Evolutionary conservation across 2,888 invertebrate species (phyloP).

Genomic region (Monoplex corrugatus): DNA sequence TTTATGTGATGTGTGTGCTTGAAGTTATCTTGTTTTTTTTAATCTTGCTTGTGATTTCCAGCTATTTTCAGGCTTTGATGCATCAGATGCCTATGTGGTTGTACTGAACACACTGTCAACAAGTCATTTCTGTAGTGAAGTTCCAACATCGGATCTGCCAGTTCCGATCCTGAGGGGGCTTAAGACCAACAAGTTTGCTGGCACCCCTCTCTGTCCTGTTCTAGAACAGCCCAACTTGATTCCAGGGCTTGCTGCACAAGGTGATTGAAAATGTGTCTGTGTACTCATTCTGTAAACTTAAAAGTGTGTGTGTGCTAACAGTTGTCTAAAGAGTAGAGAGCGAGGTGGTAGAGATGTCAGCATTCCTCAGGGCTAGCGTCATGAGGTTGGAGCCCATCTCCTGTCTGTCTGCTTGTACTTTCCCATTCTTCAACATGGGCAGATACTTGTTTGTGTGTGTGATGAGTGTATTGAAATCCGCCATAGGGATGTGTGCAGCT

Average conservation of each 20-base stretch:
- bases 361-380: too few species aligned
- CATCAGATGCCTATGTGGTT: slow-evolving; percentile 63
- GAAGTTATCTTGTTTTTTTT: background rate
- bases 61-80: slow-evolving; percentile 67
- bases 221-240: slow-evolving; percentile 78
- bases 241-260: slow-evolving; percentile 76
- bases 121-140: slow-evolving; percentile 72
- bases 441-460: too few species aligned
- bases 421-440: too few species aligned
- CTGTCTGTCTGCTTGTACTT: too few species aligned
- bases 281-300: background rate
- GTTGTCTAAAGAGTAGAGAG: too few species aligned
- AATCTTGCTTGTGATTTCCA: slow-evolving; percentile 51
- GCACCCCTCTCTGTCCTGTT: slow-evolving; percentile 69
- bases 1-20: background rate
- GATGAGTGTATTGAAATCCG: too few species aligned
- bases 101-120: slow-evolving; percentile 68
- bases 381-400: too few species aligned
- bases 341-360: too few species aligned
- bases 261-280: slow-evolving; percentile 63
- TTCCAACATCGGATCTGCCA: slow-evolving; percentile 70
- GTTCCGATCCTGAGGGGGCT: slow-evolving; percentile 74
- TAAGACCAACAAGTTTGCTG: slow-evolving; percentile 68
- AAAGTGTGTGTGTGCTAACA: too few species aligned
- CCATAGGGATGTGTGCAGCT: too few species aligned